Evolutionary conservation across 1,140 invertebrate genomes (phyloP), one percentile per base, ranked within the genome.

Genomic region (Drosophila ficusphila): DNA sequence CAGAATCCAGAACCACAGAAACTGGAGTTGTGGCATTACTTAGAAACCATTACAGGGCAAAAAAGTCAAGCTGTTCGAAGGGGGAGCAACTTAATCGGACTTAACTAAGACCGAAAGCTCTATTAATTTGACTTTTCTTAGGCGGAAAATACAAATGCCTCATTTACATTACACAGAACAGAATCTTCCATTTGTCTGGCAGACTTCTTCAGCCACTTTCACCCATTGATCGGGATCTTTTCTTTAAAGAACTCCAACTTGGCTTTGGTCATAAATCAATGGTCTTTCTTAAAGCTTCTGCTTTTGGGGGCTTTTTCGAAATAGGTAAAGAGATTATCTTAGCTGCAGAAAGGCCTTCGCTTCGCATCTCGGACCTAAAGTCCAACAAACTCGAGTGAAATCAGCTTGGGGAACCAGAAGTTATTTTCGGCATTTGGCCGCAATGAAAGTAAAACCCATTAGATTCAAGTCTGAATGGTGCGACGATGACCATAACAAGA

Each of bases 361-460:
- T 9, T 8, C 8, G 27, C 27, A n/a, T n/a, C n/a, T n/a, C n/a
- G 3, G n/a, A 23, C 11, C 18, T 5, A 21, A 21, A 21, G 5
- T 5, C 39, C 18, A 33, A 16, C 19, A 33, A 51, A 23, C 12
- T 53, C 23, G 14, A 69, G 79, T 83, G 79, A 82, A 82, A 82
- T 77, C 81, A 69, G 64, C 34, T 33, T 23, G 18, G 46, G 25
- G 16, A 46, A 23, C 31, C 25, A 72, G 38, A 72, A 74, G 27
- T 46, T 73, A 64, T 73, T 48, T 73, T 73, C 31, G 47, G 57
- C 25, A 21, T 33, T 48, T 16, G 25, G 21, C 11, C 41, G 56
- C 75, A 86, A 86, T 81, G 81, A 86, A 86, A 86, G 81, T 85
- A 86, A 85, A 85, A 85, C 79, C 79, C 67, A 85, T 83, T 83